phyloP scores from a whole-genome alignment of 2,797 vertebrate species.

The Lithobates sylvaticus region DNA sequence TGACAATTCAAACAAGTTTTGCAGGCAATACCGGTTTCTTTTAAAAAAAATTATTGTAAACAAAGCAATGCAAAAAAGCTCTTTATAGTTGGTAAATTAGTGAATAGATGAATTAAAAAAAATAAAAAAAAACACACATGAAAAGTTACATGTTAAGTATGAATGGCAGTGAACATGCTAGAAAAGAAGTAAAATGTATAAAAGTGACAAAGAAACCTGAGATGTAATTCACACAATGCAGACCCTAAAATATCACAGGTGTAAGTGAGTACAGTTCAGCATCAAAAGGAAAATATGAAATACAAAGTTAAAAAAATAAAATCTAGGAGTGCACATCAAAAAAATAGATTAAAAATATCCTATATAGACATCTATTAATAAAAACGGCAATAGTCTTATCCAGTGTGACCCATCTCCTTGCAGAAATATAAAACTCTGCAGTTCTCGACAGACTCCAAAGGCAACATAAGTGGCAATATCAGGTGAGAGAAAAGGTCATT shows the following conservation, averaged over 20 bases:
- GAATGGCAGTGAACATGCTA: slow-evolving; percentile 6
- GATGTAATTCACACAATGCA: background rate
- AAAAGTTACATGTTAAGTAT: too few species aligned
- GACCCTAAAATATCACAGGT: slow-evolving; percentile 1
- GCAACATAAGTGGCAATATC: slow-evolving; percentile 26
- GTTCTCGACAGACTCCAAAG: slow-evolving; percentile 55
- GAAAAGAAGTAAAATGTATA: background rate
- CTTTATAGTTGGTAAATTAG: too few species aligned
- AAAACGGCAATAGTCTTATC: slow-evolving; percentile 17
- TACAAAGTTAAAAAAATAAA: slow-evolving; percentile 49
- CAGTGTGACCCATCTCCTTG: background rate
- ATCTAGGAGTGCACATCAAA: slow-evolving; percentile 26
- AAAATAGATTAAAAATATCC: slow-evolving; percentile 48
- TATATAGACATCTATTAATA: slow-evolving; percentile 41
- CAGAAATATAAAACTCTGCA: slow-evolving; percentile 21
- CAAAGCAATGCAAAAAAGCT: too few species aligned
- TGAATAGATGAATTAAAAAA: too few species aligned
- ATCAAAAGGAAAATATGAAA: background rate
- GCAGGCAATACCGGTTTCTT: too few species aligned
- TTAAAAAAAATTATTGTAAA: too few species aligned
- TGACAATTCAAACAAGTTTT: too few species aligned
- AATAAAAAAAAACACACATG: too few species aligned
- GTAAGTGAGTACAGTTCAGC: background rate
- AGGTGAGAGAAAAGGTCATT: slow-evolving; percentile 32
- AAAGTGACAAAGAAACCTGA: slow-evolving; percentile 7